A percentile compares a stretch with the other conserved stretches of the same genome.
phyloP scores from a whole-genome alignment of 2,888 invertebrate genomes.

The Eupeodes luniger region DNA sequence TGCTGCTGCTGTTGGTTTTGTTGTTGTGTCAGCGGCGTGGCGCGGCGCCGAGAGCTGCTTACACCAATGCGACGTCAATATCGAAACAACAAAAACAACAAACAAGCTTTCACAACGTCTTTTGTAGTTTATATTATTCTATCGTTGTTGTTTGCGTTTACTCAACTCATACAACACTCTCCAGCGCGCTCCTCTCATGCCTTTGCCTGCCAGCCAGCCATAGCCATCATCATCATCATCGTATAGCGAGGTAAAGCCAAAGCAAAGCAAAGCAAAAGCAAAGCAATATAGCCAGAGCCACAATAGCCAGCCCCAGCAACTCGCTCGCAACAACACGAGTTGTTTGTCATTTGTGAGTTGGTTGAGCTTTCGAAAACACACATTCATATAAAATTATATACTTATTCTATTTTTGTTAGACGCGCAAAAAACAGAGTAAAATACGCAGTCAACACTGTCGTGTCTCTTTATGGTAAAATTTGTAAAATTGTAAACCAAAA shows the following conservation, averaged over 20 bases:
- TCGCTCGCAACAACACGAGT: constrained; percentile 77
- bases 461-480: constrained; percentile 22
- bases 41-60: constrained; percentile 14
- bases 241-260: not conserved
- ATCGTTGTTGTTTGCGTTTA: constrained; percentile 63
- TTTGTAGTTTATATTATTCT: constrained; percentile 54
- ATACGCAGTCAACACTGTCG: constrained; percentile 62
- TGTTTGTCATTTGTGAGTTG: constrained; percentile 80
- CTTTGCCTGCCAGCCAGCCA: constrained; percentile 1
- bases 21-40: constrained; percentile 17
- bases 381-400: constrained; percentile 61
- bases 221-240: constrained; percentile 14
- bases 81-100: constrained; percentile 68
- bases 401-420: constrained; percentile 75
- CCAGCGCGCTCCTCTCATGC: constrained; percentile 63
- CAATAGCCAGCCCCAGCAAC: constrained; percentile 52
- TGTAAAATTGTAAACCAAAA: constrained; percentile 32
- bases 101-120: constrained; percentile 73
- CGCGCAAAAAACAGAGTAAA: constrained; percentile 71
- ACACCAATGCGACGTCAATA: constrained; percentile 60
- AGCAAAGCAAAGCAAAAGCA: constrained; percentile 28
- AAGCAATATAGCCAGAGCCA: constrained; percentile 58
- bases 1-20: constrained; percentile 15
- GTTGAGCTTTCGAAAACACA: constrained; percentile 77
- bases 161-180: constrained; percentile 74